A percentile compares a stretch with the other conserved stretches of the same genome.
These are phyloP conservation scores for Henicopernis longicauda DNA, from an alignment of 2,113 vertebrate genomes.

Conservation along the genomic window DNA sequence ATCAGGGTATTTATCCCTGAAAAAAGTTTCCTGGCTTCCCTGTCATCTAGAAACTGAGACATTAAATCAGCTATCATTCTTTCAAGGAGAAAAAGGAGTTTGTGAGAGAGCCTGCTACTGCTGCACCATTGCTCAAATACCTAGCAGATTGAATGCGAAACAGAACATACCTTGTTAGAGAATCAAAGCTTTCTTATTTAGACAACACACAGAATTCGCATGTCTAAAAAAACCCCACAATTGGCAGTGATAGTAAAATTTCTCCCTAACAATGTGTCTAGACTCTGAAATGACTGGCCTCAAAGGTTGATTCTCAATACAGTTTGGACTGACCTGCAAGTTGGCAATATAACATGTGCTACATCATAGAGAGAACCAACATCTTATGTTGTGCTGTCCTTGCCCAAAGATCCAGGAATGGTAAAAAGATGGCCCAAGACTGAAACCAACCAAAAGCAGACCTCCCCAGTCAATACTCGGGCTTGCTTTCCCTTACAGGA, in stretches of 20 bases:
- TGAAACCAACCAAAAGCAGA: background rate
- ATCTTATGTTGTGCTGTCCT: background rate
- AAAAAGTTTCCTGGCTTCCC: background rate
- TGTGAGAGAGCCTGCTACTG: background rate
- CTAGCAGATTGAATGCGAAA: slow-evolving; percentile 13
- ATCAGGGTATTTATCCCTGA: background rate
- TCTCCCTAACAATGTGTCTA: background rate
- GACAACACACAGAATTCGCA: background rate
- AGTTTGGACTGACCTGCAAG: background rate
- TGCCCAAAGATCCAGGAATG: background rate
- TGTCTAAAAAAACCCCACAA: background rate
- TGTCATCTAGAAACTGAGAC: background rate
- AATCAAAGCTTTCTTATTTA: background rate
- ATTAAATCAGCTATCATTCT: background rate
- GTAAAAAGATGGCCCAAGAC: background rate
- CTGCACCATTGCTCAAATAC: slow-evolving; percentile 42
- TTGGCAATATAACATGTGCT: background rate
- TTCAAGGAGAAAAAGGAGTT: background rate
- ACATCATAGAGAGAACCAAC: background rate
- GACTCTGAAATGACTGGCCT: background rate
- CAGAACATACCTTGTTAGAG: background rate
- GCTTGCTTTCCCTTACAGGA: background rate
- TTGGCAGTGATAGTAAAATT: background rate
- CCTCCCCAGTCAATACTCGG: background rate
- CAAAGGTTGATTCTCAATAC: background rate